Evolutionary conservation across 2,888 invertebrate genomes (phyloP), one percentile per base, ranked within the genome.

Genomic region (Cheilosia scutellata): DNA sequence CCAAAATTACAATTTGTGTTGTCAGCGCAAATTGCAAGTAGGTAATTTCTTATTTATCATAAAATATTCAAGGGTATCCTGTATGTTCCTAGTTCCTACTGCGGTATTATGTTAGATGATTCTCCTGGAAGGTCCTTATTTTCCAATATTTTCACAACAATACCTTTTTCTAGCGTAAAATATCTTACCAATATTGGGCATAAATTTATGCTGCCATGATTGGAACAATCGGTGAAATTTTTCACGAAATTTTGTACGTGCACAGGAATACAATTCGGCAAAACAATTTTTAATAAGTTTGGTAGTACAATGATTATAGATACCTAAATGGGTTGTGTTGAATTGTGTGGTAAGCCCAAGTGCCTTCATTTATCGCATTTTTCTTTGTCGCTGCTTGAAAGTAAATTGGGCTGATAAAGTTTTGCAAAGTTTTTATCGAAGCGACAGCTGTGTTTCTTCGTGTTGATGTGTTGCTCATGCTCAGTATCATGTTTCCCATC

Each of bases 101-200:
- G 66, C 44, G 47, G 53, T 25, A 88, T 71, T 60, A 83, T 83
- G 47, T 87, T 83, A 44, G 87, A 80, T 20, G 80, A 47, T 87
- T 87, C 82, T 25, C 78, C 87, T 47, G 76, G 71, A 5, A 83
- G 68, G 16, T 79, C 62, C 25, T 79, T 42, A 13, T 71, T 63
- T 31, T 82, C 79, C 40, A 79, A 72, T 62, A 82, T 82, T 74
- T 78, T 82, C 47, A 86, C 57, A 25, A 65, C 57, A 42, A 84
- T 42, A 37, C 80, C 84, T 51, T 87, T 44, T 33, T 70, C 53
- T 16, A 80, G 87, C 62, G 82, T 33, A 74, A 87, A 87, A 44
- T 87, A 87, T 72, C 82, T 63, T 6, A 63, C 78, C 53, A 87
- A 77, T 55, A 87, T 51, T 40, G 87, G 83, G n/a, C 78, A 87